A percentile compares a stretch with the other conserved stretches of the same genome.
Conservation (phyloP, 1,140 invertebrate species). For the Zaprionus vittiger region DNA sequence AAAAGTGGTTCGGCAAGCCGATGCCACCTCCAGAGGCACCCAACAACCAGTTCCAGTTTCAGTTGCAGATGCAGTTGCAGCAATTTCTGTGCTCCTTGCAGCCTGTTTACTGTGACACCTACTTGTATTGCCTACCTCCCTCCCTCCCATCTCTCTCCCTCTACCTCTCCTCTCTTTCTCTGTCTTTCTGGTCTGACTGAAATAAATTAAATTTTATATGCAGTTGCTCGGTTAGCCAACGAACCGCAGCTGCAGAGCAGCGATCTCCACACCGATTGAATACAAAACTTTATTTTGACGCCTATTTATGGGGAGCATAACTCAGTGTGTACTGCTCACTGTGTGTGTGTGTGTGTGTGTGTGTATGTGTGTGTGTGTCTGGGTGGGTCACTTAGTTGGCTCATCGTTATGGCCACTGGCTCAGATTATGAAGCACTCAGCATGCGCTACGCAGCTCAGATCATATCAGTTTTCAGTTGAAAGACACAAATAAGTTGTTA, state of each 20-base stretch:
- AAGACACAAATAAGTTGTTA: no score
- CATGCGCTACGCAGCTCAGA: neutral
- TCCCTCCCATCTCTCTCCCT: neutral
- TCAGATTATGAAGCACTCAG: slow-evolving; percentile 8
- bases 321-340: neutral
- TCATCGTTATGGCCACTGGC: slow-evolving; percentile 3
- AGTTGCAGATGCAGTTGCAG: neutral
- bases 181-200: slow-evolving; percentile 17
- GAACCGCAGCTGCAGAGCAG: neutral
- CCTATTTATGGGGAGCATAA: slow-evolving; percentile 40
- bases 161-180: slow-evolving; percentile 5
- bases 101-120: slow-evolving; percentile 31
- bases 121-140: slow-evolving; percentile 29
- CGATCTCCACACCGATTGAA: slow-evolving; percentile 39
- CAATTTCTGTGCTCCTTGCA: neutral
- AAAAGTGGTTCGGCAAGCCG: slow-evolving; percentile 56
- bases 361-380: neutral
- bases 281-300: slow-evolving; percentile 53
- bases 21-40: neutral
- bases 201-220: slow-evolving; percentile 43
- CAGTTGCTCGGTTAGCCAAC: slow-evolving; percentile 17
- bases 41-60: slow-evolving; percentile 1
- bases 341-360: neutral
- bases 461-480: slow-evolving; percentile 7
- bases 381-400: slow-evolving; percentile 5